A percentile compares a stretch with the other conserved stretches of the same genome.
These are phyloP conservation scores for Musca domestica DNA, from an alignment of 1,140 invertebrate species.

Conservation along the genomic window DNA sequence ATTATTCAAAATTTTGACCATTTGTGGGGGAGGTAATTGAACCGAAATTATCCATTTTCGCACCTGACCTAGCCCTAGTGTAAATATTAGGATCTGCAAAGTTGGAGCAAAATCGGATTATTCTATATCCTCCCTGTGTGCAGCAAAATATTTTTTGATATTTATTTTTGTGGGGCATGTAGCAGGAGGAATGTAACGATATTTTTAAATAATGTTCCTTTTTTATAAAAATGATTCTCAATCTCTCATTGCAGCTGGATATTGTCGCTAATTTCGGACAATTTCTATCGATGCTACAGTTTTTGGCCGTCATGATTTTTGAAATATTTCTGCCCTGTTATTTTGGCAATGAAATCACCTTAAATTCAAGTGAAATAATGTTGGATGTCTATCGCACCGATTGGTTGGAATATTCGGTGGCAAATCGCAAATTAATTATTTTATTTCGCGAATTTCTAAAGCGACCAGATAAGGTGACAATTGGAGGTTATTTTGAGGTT, in stretches of 20 bases:
- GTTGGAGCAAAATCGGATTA: too few species aligned
- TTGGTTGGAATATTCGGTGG: conserved; percentile 33
- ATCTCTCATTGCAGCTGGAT: conserved; percentile 21
- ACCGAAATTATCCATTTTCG: too few species aligned
- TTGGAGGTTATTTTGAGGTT: conserved; percentile 43
- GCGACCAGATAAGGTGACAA: conserved; percentile 34
- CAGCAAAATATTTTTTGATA: too few species aligned
- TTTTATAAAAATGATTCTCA: too few species aligned
- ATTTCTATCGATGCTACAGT: conserved; percentile 44
- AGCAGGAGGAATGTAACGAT: neutral
- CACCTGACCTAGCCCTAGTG: too few species aligned
- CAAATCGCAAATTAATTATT: conserved; percentile 34
- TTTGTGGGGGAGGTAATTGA: too few species aligned
- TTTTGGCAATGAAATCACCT: conserved; percentile 44
- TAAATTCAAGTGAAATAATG: conserved; percentile 37
- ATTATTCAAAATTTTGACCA: too few species aligned
- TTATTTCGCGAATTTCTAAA: conserved; percentile 46
- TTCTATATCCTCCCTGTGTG: too few species aligned
- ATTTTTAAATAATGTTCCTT: too few species aligned
- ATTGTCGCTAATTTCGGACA: conserved; percentile 38
- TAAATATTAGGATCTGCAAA: too few species aligned
- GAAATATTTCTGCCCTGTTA: conserved; percentile 47
- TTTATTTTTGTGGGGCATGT: too few species aligned
- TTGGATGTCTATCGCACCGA: conserved; percentile 41
- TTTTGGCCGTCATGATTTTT: conserved; percentile 44